phyloP scores from a whole-genome alignment of 2,797 vertebrate genomes.

The Chelidonichthys spinosus region DNA sequence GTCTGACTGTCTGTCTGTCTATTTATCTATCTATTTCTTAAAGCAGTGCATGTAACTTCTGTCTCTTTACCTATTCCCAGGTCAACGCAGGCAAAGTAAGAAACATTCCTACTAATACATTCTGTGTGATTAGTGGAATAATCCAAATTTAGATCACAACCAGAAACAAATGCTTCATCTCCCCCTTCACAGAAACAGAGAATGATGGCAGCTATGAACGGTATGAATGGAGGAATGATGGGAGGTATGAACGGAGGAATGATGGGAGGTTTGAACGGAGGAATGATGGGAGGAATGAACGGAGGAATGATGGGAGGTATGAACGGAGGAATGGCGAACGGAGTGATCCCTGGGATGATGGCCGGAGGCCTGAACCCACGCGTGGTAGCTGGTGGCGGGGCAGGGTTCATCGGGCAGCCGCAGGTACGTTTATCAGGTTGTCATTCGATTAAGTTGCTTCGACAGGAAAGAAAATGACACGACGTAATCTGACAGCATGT shows the following conservation, averaged over 20 bases:
- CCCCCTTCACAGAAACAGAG: conserved; percentile 55
- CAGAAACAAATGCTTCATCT: background rate
- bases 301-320: conserved; percentile 56
- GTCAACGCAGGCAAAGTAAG: conserved; percentile 76
- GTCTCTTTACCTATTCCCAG: conserved; percentile 58
- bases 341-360: conserved; percentile 63
- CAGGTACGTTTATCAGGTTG: conserved; percentile 66
- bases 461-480: background rate
- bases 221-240: conserved; percentile 49
- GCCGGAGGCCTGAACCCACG: conserved; percentile 69
- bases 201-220: conserved; percentile 42
- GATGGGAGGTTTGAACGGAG: conserved; percentile 12
- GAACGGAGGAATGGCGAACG: conserved; percentile 48
- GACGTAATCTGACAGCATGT: background rate
- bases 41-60: conserved; percentile 20
- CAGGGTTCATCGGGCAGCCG: conserved; percentile 67
- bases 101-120: background rate
- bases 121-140: background rate
- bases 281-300: conserved; percentile 46
- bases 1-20: conserved; percentile 25
- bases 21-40: conserved; percentile 25
- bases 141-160: background rate
- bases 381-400: conserved; percentile 57
- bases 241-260: conserved; percentile 27
- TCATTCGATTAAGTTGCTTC: background rate